Percentiles rank a stretch among this genome's conserved stretches.
phyloP scores from a whole-genome alignment of 2,888 invertebrate genomes.

The Candidula unifasciata region DNA sequence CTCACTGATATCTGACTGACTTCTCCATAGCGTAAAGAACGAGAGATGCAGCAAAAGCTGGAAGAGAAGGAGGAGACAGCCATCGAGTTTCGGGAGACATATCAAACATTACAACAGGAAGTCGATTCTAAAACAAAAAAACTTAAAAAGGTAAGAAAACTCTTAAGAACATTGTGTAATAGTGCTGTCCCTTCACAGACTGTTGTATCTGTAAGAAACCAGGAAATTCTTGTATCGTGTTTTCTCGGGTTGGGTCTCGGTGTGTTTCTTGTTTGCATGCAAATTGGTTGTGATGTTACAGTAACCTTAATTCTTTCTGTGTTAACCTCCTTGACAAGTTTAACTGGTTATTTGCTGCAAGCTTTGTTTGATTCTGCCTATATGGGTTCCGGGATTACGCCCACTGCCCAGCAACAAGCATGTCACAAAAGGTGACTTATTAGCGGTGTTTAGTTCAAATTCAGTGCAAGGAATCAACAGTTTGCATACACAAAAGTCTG shows the following conservation, averaged over 20 bases:
- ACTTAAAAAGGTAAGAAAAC: slow-evolving; percentile 84
- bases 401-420: too few relatives aligned
- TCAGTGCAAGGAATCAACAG: too few relatives aligned
- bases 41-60: slow-evolving; percentile 95
- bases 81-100: slow-evolving; percentile 92
- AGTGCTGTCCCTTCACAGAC: neutral
- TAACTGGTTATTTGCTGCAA: too few relatives aligned
- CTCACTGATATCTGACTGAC: too few relatives aligned
- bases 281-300: too few relatives aligned
- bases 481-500: too few relatives aligned
- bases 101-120: slow-evolving; percentile 94
- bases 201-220: neutral
- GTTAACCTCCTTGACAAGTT: too few relatives aligned
- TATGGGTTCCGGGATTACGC: too few relatives aligned
- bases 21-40: slow-evolving; percentile 80
- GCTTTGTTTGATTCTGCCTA: too few relatives aligned
- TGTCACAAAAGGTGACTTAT: too few relatives aligned
- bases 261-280: neutral
- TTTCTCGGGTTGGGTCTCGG: neutral
- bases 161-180: neutral
- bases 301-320: too few relatives aligned
- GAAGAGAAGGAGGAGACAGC: slow-evolving; percentile 96
- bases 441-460: too few relatives aligned
- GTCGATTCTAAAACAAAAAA: slow-evolving; percentile 97
- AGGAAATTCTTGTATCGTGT: neutral